Percentiles rank a stretch among this genome's conserved stretches.
Evolutionary conservation across 2,113 vertebrate species (phyloP).

Genomic region (Vulpes vulpes): DNA sequence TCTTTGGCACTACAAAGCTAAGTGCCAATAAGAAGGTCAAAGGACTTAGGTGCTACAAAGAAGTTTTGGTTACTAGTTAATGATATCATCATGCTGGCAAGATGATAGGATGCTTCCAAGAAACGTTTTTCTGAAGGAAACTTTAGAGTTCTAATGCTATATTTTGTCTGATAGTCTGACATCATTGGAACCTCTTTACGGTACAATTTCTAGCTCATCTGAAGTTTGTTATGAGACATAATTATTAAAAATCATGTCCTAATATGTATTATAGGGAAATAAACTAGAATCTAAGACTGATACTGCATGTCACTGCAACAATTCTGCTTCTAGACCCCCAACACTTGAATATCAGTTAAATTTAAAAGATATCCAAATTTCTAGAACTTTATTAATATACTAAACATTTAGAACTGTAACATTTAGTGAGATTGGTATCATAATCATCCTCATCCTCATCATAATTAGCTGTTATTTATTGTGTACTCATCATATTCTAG

Average conservation of each 20-base stretch:
- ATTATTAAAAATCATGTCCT: neutral
- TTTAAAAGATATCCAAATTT: neutral
- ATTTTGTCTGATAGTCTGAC: neutral
- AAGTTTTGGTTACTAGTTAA: neutral
- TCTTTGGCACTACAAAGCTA: neutral
- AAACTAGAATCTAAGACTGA: neutral
- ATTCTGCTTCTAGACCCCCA: neutral
- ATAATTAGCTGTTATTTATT: neutral
- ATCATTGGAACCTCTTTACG: neutral
- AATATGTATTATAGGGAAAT: neutral
- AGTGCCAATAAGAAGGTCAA: neutral
- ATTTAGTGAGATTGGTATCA: neutral
- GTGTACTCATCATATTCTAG: neutral
- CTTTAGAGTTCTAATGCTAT: neutral
- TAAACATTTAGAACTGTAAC: neutral
- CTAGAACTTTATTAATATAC: neutral
- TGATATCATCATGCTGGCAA: neutral
- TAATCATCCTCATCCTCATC: neutral
- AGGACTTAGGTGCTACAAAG: neutral
- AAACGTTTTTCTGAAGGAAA: neutral
- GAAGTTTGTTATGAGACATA: neutral
- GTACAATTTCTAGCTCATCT: neutral
- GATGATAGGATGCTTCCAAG: neutral
- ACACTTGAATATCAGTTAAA: neutral
- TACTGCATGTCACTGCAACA: neutral